A percentile compares a stretch with the other conserved stretches of the same genome.
phyloP scores from a whole-genome alignment of 53 echinoderm and acorn worm species.

The Holothuria leucospilota region DNA sequence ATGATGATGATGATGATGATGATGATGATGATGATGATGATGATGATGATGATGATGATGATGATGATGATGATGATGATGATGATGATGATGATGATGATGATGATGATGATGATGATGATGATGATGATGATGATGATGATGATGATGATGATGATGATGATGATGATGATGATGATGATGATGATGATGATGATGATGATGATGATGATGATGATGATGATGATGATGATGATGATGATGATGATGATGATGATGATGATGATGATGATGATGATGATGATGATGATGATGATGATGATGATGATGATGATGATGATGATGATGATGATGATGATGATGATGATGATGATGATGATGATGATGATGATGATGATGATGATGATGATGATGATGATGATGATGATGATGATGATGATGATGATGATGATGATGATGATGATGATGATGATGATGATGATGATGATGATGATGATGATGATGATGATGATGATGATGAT shows the following conservation, averaged over 20 bases:
- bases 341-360: constrained; percentile 2
- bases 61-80: constrained; percentile 1
- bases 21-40: constrained; percentile 1
- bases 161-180: constrained; percentile 1
- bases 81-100: constrained; percentile 1
- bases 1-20: neutral
- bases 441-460: constrained; percentile 2
- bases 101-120: neutral
- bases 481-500: neutral
- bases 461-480: neutral
- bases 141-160: constrained; percentile 1
- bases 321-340: constrained; percentile 2
- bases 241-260: constrained; percentile 2
- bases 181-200: neutral
- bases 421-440: constrained; percentile 2
- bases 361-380: neutral
- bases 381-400: constrained; percentile 2
- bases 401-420: neutral
- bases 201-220: constrained; percentile 1
- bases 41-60: constrained; percentile 1
- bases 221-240: neutral
- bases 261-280: constrained; percentile 2
- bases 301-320: constrained; percentile 2
- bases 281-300: neutral
- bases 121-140: constrained; percentile 1